A percentile compares a stretch with the other conserved stretches of the same genome.
These are phyloP conservation scores for Taurulus bubalis DNA, from an alignment of 2,113 vertebrate species.

Conservation along the genomic window DNA sequence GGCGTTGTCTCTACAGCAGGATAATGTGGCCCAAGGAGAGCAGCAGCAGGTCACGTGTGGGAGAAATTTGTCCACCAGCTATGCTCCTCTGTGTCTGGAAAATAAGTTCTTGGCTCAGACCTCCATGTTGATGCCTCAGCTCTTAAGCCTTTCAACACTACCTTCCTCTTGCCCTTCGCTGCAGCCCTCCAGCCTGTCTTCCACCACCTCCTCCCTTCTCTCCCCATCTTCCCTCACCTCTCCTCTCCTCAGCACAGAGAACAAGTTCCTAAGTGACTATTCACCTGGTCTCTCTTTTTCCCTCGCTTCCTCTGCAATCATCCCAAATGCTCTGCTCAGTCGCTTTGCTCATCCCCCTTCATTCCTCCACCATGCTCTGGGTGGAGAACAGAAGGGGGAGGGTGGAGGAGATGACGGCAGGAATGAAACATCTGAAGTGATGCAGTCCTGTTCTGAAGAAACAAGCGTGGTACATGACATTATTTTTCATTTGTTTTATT, in stretches of 20 bases:
- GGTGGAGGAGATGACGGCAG: conserved; percentile 15
- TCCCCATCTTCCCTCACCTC: conserved; percentile 52
- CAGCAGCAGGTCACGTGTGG: conserved; percentile 35
- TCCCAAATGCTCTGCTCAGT: conserved; percentile 10
- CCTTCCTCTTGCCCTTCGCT: conserved; percentile 65
- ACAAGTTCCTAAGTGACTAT: conserved; percentile 52
- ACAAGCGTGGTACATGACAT: conserved; percentile 62
- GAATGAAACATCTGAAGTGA: conserved; percentile 50
- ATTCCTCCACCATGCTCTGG: conserved; percentile 5
- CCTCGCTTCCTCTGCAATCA: conserved; percentile 27
- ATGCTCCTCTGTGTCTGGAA: conserved; percentile 68
- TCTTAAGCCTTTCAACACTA: conserved; percentile 18
- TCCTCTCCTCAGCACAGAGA: conserved; percentile 69
- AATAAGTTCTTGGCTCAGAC: conserved; percentile 75
- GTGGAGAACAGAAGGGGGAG: not conserved
- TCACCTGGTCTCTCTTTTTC: conserved; percentile 6
- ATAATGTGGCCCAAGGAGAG: conserved; percentile 11
- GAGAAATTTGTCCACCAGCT: conserved; percentile 55
- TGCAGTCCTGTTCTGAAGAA: conserved; percentile 40
- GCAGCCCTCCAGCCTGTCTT: conserved; percentile 67
- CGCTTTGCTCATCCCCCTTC: conserved; percentile 25
- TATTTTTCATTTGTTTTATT: not conserved
- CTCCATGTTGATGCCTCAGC: conserved; percentile 12
- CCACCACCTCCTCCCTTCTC: conserved; percentile 66
- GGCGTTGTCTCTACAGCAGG: conserved; percentile 55